Evolutionary conservation across 2,797 vertebrate species (phyloP).

Genomic region (Myiothlypis coronata): DNA sequence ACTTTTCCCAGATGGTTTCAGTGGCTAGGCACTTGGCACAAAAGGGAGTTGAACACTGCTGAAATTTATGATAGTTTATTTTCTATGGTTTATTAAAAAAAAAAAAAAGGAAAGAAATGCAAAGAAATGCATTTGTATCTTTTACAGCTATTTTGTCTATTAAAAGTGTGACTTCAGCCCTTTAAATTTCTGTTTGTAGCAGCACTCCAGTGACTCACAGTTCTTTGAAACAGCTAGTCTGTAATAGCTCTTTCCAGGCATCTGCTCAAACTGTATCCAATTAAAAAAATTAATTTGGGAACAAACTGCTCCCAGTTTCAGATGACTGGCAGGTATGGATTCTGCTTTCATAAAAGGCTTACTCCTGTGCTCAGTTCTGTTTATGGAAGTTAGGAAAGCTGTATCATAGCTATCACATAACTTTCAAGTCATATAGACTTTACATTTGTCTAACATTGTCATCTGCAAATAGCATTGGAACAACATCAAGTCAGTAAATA

Average conservation of each 20-base stretch:
- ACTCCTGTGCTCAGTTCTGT: background rate
- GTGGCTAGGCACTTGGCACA: background rate
- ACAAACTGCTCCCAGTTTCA: background rate
- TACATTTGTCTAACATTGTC: background rate
- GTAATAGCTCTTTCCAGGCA: background rate
- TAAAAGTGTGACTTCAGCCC: background rate
- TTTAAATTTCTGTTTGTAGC: background rate
- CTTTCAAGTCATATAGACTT: background rate
- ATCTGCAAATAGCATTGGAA: background rate
- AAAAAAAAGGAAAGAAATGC: background rate
- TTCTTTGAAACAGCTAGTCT: background rate
- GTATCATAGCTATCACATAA: background rate
- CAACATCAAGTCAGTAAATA: background rate
- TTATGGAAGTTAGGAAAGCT: background rate
- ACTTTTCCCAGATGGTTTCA: background rate
- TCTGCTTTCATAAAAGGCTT: background rate
- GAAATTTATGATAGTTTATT: background rate
- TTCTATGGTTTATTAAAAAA: background rate
- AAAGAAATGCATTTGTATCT: background rate
- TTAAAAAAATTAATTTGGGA: background rate
- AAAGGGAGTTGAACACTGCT: background rate
- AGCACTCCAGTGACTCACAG: background rate
- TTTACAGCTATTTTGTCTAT: background rate
- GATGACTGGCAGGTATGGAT: background rate
- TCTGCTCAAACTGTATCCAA: background rate